phyloP scores from a whole-genome alignment of 2,888 invertebrate genomes.

The Atethmia centrago region DNA sequence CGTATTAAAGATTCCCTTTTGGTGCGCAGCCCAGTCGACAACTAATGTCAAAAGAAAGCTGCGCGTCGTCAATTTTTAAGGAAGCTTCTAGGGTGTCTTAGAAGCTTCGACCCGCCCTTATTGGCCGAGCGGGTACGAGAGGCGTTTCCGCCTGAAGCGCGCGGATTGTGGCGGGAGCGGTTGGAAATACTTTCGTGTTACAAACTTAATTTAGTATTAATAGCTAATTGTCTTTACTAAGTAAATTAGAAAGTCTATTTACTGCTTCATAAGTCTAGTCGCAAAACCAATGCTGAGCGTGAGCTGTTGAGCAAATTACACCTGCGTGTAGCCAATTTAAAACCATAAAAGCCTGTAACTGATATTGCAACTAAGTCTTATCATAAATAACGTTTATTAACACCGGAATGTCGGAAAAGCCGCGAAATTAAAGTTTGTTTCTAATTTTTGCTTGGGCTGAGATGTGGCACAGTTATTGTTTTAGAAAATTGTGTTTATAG shows the following conservation, averaged over 20 bases:
- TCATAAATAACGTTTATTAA: conserved; percentile 31
- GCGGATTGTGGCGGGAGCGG: no score
- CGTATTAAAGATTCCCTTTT: no score
- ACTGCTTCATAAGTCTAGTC: not conserved
- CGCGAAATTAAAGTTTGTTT: conserved; percentile 26
- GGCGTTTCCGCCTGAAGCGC: no score
- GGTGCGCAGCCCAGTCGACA: no score
- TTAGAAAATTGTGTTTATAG: conserved; percentile 47
- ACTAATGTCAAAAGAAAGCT: no score
- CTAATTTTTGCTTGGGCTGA: conserved; percentile 24
- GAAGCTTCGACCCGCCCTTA: no score
- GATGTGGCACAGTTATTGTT: conserved; percentile 44
- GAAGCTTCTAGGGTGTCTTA: no score
- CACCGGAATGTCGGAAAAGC: conserved; percentile 18
- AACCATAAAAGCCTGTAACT: conserved; percentile 26
- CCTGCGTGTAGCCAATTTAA: conserved; percentile 7
- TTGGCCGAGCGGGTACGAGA: no score
- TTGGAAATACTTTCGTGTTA: no score
- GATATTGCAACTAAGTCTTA: conserved; percentile 11
- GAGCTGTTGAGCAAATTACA: not conserved
- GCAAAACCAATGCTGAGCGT: not conserved
- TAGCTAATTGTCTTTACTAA: no score
- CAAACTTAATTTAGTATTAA: no score
- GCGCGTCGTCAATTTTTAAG: no score
- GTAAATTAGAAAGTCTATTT: not conserved